These are phyloP conservation scores for Muntiacus muntjak DNA, from an alignment of 2,113 vertebrate genomes.

Conservation along the genomic window DNA sequence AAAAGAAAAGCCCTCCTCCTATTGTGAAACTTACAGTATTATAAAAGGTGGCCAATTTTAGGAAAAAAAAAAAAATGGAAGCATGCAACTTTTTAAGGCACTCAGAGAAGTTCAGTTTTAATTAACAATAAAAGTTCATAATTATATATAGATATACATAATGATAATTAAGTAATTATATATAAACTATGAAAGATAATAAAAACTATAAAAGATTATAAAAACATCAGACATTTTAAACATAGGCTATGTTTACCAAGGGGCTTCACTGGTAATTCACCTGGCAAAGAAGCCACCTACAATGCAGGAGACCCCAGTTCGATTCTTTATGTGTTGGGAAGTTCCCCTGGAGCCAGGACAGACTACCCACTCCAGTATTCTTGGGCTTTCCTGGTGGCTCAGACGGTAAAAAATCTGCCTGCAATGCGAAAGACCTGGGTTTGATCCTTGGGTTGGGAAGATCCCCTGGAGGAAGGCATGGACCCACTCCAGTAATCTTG, in stretches of 20 bases:
- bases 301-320: background rate
- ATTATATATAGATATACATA: background rate
- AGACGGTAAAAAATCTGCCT: background rate
- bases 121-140: background rate
- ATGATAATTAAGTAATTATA: background rate
- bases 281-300: background rate
- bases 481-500: background rate
- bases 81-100: background rate
- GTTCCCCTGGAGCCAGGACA: background rate
- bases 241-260: background rate
- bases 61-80: background rate
- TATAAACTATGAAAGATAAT: background rate
- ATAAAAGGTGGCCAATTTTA: background rate
- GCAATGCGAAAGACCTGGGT: background rate
- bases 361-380: background rate
- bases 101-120: background rate
- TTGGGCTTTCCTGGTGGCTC: background rate
- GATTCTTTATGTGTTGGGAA: background rate
- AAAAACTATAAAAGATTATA: background rate
- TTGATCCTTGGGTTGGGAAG: background rate
- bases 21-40: background rate
- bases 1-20: background rate
- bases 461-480: background rate
- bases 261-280: background rate
- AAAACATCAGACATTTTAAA: background rate